phyloP scores from a whole-genome alignment of 2,888 invertebrate species.

The Apeira syringaria region DNA sequence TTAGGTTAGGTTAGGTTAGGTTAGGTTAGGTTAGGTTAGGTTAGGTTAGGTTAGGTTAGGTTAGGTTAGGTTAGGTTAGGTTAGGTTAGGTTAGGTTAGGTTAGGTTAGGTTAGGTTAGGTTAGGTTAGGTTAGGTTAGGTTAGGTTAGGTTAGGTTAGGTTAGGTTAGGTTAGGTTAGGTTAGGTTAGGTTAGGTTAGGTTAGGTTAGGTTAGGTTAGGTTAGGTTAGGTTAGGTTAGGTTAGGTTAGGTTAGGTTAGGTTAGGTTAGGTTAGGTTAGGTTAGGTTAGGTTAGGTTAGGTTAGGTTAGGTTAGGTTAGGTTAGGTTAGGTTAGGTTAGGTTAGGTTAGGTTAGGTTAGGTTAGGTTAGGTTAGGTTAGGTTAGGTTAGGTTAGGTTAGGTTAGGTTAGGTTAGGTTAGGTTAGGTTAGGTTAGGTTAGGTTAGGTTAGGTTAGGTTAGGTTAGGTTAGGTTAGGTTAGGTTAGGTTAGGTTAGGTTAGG shows the following conservation, averaged over 20 bases:
- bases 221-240: not conserved
- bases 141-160: too few relatives aligned
- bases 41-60: too few relatives aligned
- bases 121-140: too few relatives aligned
- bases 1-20: too few relatives aligned
- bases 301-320: not conserved
- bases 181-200: too few relatives aligned
- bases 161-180: too few relatives aligned
- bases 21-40: too few relatives aligned
- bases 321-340: slow-evolving; percentile 2
- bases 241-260: not conserved
- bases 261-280: not conserved
- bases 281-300: slow-evolving; percentile 1
- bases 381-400: slow-evolving; percentile 3
- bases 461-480: slow-evolving; percentile 3
- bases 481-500: slow-evolving; percentile 1
- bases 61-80: too few relatives aligned
- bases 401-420: slow-evolving; percentile 25
- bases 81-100: too few relatives aligned
- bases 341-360: slow-evolving; percentile 3
- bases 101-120: too few relatives aligned
- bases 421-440: slow-evolving; percentile 16
- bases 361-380: slow-evolving; percentile 3
- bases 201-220: slow-evolving; percentile 1
- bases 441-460: slow-evolving; percentile 3